Conservation (phyloP, 64 coral and sea anemone genomes). For the Orbicella faveolata region DNA sequence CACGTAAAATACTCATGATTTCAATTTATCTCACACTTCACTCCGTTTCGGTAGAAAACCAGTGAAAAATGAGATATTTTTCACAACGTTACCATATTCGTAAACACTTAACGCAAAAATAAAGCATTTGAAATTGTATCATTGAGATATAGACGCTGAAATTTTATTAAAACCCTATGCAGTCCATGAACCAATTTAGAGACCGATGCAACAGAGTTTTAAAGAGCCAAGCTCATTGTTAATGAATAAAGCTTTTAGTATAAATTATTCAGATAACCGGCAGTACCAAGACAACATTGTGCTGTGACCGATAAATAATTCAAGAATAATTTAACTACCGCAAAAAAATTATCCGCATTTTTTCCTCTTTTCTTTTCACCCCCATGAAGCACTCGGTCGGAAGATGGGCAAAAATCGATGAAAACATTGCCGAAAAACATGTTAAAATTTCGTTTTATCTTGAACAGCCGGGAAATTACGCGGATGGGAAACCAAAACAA, state of each 20-base stretch:
- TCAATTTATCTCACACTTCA: neutral
- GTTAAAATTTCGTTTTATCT: neutral
- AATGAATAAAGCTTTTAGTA: conserved; percentile 11
- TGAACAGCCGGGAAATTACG: neutral
- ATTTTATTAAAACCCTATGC: neutral
- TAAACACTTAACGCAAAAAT: neutral
- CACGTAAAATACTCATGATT: neutral
- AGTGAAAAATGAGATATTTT: too few species aligned
- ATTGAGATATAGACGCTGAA: neutral
- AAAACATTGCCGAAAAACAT: neutral
- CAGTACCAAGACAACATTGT: neutral
- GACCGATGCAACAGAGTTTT: neutral
- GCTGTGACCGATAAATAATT: conserved; percentile 25
- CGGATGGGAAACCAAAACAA: neutral
- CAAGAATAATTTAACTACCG: conserved; percentile 1
- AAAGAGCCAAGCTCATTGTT: neutral
- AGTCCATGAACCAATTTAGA: neutral
- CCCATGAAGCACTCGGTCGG: neutral
- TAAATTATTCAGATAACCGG: conserved; percentile 17
- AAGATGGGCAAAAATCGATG: neutral
- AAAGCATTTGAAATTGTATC: neutral
- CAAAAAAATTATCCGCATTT: neutral
- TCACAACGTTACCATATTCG: too few species aligned
- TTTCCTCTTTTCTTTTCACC: neutral
- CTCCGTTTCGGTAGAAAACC: too few species aligned